Base-by-base conservation (phyloP, 2,888 invertebrate species). In the Anaspis maculata region DNA sequence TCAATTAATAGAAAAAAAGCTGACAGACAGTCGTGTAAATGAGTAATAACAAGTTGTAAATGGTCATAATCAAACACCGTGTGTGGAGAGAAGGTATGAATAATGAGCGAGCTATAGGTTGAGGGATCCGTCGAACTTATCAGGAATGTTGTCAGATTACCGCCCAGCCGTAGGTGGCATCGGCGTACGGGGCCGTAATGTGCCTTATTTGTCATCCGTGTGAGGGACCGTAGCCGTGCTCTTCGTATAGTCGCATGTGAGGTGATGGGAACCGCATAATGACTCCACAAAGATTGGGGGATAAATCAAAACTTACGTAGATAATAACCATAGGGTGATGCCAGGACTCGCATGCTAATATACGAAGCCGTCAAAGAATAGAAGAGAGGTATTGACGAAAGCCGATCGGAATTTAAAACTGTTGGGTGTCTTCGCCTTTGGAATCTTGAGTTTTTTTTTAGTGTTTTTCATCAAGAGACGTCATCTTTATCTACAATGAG, bases 71-170 rank as follows among this genome's bases (percentile, higher is more conserved):
- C 51, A 45, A 51, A 47, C 46, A 39, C 46, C 36, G 41, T 41
- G 37, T n/a, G n/a, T n/a, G n/a, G n/a, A n/a, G n/a, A n/a, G n/a
- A n/a, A n/a, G 23, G 32, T 39, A 50, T 54, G 54, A 56, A 49
- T 52, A 50, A 55, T 55, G 50, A 43, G 39, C 44, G 46, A 45
- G n/a, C n/a, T n/a, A n/a, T n/a, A n/a, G 45, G 46, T 49, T 52
- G 51, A 53, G 44, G 48, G 52, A 58, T 55, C 52, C 47, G 49
- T 53, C 54, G 48, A 54, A 55, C 51, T 54, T 52, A 54, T 52
- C 54, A 50, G 51, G 54, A 58, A 57, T 56, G 58, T 56, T 57
- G 57, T 56, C 52, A 52, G 53, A 54, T 56, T 56, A 51, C 51
- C 46, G 44, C n/a, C n/a, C n/a, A 42, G 19, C 46, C 48, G 51